These are phyloP conservation scores for Tachysurus fulvidraco DNA, from an alignment of 2,113 vertebrate species.

Conservation along the genomic window DNA sequence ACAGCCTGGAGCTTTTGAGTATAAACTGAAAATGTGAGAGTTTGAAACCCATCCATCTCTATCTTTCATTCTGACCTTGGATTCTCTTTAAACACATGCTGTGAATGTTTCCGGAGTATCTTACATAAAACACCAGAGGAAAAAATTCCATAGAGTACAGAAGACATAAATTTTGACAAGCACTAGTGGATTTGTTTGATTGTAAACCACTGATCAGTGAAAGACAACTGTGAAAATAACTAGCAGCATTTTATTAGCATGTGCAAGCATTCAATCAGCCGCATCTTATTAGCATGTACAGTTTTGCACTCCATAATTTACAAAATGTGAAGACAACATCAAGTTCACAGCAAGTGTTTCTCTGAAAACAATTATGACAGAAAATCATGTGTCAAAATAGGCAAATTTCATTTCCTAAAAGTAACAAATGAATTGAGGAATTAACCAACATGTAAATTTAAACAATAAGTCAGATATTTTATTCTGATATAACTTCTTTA, in stretches of 20 bases:
- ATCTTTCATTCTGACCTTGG: background rate
- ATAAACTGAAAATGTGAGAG: slow-evolving; percentile 11
- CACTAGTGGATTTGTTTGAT: slow-evolving; percentile 2
- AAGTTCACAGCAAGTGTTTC: background rate
- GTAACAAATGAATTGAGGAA: background rate
- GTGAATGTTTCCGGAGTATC: background rate
- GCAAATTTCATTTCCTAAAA: background rate
- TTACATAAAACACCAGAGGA: background rate
- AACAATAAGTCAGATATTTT: background rate
- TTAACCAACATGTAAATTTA: background rate
- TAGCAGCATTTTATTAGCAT: slow-evolving; percentile 38
- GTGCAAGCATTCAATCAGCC: background rate
- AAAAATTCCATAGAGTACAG: background rate
- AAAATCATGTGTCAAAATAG: background rate
- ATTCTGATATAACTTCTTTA: background rate
- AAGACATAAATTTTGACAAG: slow-evolving; percentile 8
- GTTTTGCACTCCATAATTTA: slow-evolving; percentile 17
- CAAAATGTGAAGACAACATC: background rate
- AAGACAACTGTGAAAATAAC: slow-evolving; percentile 33
- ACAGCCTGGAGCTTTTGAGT: background rate
- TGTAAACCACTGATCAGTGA: slow-evolving; percentile 25
- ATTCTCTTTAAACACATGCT: background rate
- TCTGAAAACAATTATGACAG: background rate
- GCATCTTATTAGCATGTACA: slow-evolving; percentile 27
- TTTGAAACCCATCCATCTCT: background rate